Evolutionary conservation across 1,140 invertebrate species (phyloP), one percentile per base, ranked within the genome.

Genomic region (Plodia interpunctella): DNA sequence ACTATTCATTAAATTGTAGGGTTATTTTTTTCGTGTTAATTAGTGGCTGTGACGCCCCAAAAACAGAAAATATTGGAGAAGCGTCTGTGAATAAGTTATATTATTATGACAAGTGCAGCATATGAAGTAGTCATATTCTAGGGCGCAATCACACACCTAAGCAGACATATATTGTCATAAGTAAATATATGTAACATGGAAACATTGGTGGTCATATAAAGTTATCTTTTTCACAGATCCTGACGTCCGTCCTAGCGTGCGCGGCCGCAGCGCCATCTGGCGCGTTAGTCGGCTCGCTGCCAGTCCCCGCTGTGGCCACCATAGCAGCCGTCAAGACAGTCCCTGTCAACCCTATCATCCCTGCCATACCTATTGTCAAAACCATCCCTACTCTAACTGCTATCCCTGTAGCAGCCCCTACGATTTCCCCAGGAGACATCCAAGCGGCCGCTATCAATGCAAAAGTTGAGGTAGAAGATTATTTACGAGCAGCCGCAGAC

Each of bases 371-470:
- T 2, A 38, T 38, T 11, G 35, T 38, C 35, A 38, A 38, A 38
- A 38, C 35, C 8, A 13, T 38, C 13, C 35, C 35, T 2, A 2
- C 35, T 11, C 5, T 38, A 38, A 11, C 35, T 11, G 35, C 35
- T 38, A 38, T 38, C 5, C 35, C 62, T 18, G 32, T 76, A 4
- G 62, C 69, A 2, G 68, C 72, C 72, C 65, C 17, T 21, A 72
- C 80, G 3, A 66, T 81, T 1, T 70, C 80, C 0, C 55, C 80
- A 13, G 84, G 78, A 6, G 82, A 87, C 58, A 57, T 83, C 0
- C 75, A 85, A 30, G 84, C 80, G 1, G 84, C 80, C 13, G 72
- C 63, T 18, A 85, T 86, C 11, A 70, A 88, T 54, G 79, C 83
- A 20, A 76, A 88, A 60, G 78, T 82, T 0, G 69, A 76, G 62